Base-by-base conservation (phyloP, 2,888 invertebrate species). In the Aphodius sticticus region DNA sequence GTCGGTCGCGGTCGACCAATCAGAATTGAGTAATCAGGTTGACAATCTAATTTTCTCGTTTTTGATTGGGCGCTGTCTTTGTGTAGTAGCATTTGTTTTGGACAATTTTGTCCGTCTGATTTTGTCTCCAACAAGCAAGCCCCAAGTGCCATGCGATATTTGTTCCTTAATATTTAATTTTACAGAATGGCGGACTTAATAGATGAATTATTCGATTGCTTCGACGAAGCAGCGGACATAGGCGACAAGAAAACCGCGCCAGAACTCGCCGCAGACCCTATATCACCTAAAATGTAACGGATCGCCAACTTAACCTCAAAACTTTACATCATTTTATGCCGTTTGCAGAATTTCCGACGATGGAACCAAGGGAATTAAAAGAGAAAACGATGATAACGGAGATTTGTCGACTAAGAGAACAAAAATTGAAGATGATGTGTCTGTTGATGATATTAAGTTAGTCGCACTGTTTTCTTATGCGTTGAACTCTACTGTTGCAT, bases 121-220 rank as follows among this genome's bases (percentile, higher is more conserved):
- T 53, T 53, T 53, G 53, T 53, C 53, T 53, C 53, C 9, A 53
- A 53, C 53, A 9, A 53, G 7, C 53, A 12, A 7, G 12, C 53
- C 9, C 53, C 9, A 53, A 53, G 53, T 53, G 53, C 53, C 53
- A 53, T 53, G 53, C 53, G 53, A 53, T 7, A 53, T 53, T 53
- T 53, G 53, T 12, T 12, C 53, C 12, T 53, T 53, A 9, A 53
- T 53, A 53, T 53, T 53, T 53, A 12, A 53, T 53, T 12, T 7
- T 53, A 53, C 12, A 53, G 53, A 16, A 89, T 89, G 89, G 86
- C 87, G 81, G 87, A 88, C 69, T 86, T 85, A 76, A 89, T 89
- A 78, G 88, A 89, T 82, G 88, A 88, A 83, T 85, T 89, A 79
- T 89, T 89, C 82, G 86, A 88, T 78, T 89, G 89, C 82, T 89